These are phyloP conservation scores for Caenorhabditis becei DNA, from an alignment of 2,888 invertebrate genomes.

Conservation along the genomic window DNA sequence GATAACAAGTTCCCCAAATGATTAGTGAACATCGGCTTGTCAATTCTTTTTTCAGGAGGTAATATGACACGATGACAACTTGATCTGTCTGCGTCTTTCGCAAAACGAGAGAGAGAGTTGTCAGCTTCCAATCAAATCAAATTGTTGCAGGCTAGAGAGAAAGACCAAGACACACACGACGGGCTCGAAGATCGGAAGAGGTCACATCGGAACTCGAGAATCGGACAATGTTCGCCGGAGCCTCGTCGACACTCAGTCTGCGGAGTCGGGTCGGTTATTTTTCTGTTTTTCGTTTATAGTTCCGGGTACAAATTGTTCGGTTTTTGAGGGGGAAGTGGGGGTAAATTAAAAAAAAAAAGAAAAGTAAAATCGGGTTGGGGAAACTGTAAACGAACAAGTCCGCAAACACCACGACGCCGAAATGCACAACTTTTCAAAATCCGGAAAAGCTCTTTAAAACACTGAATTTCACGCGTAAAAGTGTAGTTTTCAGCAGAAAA, in stretches of 20 bases:
- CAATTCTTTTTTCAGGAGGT: slow-evolving; percentile 15
- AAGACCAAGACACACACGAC: slow-evolving; percentile 21
- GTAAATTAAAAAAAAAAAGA: no score
- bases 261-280: slow-evolving; percentile 64
- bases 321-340: no score
- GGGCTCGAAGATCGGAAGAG: neutral
- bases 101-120: neutral
- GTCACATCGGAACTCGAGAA: neutral
- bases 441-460: no score
- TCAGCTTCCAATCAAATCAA: slow-evolving; percentile 49
- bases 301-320: no score
- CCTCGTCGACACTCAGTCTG: slow-evolving; percentile 72
- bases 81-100: slow-evolving; percentile 15
- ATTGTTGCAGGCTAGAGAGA: slow-evolving; percentile 42
- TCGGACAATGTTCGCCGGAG: slow-evolving; percentile 72
- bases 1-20: slow-evolving; percentile 6
- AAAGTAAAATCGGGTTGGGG: no score
- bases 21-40: slow-evolving; percentile 46
- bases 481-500: no score
- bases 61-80: slow-evolving; percentile 13
- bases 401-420: no score
- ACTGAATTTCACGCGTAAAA: no score
- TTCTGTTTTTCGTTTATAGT: neutral
- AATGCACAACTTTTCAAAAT: no score
- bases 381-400: no score